Evolutionary conservation across 2,797 vertebrate genomes (phyloP).

Genomic region (Presbytis comata): DNA sequence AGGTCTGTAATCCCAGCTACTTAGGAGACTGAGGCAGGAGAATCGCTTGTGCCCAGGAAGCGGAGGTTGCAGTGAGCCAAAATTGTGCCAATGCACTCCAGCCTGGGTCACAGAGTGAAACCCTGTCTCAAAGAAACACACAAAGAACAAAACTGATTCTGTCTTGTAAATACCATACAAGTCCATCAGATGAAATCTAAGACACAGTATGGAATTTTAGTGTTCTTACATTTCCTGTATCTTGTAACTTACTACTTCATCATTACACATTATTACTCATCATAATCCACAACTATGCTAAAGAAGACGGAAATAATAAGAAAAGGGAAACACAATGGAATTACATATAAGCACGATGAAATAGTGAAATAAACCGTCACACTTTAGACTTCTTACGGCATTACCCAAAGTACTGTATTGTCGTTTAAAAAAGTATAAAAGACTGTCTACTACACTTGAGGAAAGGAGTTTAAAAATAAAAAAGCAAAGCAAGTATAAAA

Average conservation of each 20-base stretch:
- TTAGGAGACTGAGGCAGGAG: background rate
- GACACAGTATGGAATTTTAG: background rate
- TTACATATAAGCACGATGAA: background rate
- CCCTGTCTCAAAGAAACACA: background rate
- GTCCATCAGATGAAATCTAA: background rate
- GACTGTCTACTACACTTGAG: too few relatives aligned
- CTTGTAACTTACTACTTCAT: background rate
- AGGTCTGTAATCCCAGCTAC: background rate
- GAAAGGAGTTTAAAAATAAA: too few relatives aligned
- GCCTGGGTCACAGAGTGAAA: background rate
- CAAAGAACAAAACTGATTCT: background rate
- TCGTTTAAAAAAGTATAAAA: background rate
- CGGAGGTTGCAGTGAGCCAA: background rate
- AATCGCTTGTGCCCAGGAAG: background rate
- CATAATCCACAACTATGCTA: background rate
- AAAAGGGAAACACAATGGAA: background rate
- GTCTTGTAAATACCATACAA: background rate
- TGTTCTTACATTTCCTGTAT: background rate
- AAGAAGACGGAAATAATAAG: background rate
- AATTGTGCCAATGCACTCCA: background rate
- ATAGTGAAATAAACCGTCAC: background rate
- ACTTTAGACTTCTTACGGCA: background rate
- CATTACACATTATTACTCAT: background rate
- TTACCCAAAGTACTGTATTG: background rate
- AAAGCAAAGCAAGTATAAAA: too few relatives aligned